Conservation (phyloP, 2,888 invertebrate species). For the Nymphalis c-album region DNA sequence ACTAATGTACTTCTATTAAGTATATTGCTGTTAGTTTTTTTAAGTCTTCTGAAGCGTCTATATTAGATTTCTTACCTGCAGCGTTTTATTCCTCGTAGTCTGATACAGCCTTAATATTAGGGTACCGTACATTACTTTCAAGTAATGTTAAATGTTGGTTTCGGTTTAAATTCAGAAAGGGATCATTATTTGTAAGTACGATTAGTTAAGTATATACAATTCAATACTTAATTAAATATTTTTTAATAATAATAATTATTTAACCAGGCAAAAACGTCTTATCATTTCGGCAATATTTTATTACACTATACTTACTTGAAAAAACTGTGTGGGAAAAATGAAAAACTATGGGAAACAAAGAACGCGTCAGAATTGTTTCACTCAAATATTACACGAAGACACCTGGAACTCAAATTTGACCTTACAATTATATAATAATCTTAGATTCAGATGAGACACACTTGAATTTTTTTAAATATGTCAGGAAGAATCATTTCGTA, state of each 20-base stretch:
- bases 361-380: no score
- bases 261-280: constrained; percentile 19
- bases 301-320: no score
- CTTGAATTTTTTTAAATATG: no score
- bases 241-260: neutral
- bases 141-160: constrained; percentile 33
- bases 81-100: neutral
- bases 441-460: no score
- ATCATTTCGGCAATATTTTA: constrained; percentile 2
- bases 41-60: neutral
- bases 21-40: neutral
- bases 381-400: no score
- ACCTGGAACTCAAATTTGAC: no score
- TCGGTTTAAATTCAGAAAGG: constrained; percentile 32
- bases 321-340: no score
- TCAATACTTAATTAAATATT: constrained; percentile 29
- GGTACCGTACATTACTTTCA: constrained; percentile 26
- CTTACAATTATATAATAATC: no score
- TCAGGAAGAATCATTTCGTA: no score
- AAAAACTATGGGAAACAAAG: no score
- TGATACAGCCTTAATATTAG: constrained; percentile 18
- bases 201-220: constrained; percentile 32
- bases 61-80: neutral
- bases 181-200: constrained; percentile 33
- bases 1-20: no score